Conservation (phyloP, 2,113 vertebrate genomes). For the Centrocercus urophasianus region DNA sequence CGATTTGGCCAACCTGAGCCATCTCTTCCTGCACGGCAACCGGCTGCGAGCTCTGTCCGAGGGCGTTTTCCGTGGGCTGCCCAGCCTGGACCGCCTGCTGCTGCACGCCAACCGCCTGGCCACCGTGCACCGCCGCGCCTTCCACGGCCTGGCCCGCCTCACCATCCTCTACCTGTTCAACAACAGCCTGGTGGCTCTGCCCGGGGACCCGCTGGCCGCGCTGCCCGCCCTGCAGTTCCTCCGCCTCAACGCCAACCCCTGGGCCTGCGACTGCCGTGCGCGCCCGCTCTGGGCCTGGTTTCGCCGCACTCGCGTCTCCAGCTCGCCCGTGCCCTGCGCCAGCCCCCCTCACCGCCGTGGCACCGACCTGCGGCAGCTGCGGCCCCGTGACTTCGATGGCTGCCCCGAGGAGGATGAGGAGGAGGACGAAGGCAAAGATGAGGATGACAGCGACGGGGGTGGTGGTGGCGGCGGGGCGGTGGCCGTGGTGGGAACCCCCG, state of each 20-base stretch:
- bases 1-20: slow-evolving; percentile 94
- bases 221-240: slow-evolving; percentile 92
- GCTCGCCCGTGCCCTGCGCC: slow-evolving; percentile 88
- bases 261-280: slow-evolving; percentile 95
- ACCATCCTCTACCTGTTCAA: slow-evolving; percentile 98
- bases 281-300: slow-evolving; percentile 94
- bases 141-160: slow-evolving; percentile 89
- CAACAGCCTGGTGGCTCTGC: slow-evolving; percentile 91
- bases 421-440: slow-evolving; percentile 84
- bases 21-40: slow-evolving; percentile 95
- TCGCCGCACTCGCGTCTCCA: slow-evolving; percentile 87
- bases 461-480: slow-evolving; percentile 78
- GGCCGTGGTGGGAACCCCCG: slow-evolving; percentile 62
- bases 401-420: slow-evolving; percentile 74
- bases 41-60: slow-evolving; percentile 90
- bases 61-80: slow-evolving; percentile 91
- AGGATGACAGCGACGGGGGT: slow-evolving; percentile 50
- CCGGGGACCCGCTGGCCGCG: slow-evolving; percentile 88
- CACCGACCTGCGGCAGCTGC: slow-evolving; percentile 88
- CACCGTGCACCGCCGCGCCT: slow-evolving; percentile 88
- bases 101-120: slow-evolving; percentile 93
- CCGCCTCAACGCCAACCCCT: slow-evolving; percentile 94
- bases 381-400: slow-evolving; percentile 85
- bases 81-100: slow-evolving; percentile 92
- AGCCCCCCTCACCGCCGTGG: slow-evolving; percentile 85